phyloP scores from a whole-genome alignment of 1,140 invertebrate genomes.

The Eumaeus atala region DNA sequence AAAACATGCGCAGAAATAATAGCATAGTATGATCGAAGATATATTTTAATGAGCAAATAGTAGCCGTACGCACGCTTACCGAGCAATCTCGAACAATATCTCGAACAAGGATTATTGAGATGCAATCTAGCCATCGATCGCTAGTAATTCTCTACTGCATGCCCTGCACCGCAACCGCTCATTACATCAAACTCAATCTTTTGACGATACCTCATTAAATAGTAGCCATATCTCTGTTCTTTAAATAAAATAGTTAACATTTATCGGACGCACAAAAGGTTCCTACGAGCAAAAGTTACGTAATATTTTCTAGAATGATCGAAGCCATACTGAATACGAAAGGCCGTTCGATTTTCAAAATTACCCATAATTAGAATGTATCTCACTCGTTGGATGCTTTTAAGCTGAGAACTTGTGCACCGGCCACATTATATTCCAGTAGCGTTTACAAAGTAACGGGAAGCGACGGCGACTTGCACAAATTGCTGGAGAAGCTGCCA shows the following conservation, averaged over 20 bases:
- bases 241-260: constrained; percentile 13
- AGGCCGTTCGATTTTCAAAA: constrained; percentile 71
- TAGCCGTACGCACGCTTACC: constrained; percentile 41
- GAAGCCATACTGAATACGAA: constrained; percentile 12
- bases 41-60: constrained; percentile 50
- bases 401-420: constrained; percentile 59
- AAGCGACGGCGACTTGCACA: constrained; percentile 62
- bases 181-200: constrained; percentile 50
- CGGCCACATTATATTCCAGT: constrained; percentile 60
- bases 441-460: constrained; percentile 69
- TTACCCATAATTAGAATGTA: constrained; percentile 71
- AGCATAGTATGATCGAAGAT: constrained; percentile 10
- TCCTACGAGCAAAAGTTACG: not conserved
- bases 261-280: not conserved
- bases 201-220: constrained; percentile 65
- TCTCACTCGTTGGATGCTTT: constrained; percentile 64
- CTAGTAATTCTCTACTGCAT: constrained; percentile 55
- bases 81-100: constrained; percentile 52
- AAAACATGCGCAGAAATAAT: constrained; percentile 9
- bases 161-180: constrained; percentile 51
- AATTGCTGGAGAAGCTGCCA: constrained; percentile 63
- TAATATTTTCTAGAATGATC: not conserved
- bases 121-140: constrained; percentile 67
- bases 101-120: constrained; percentile 65
- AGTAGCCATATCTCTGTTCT: constrained; percentile 38